Base-by-base conservation (phyloP, 1,140 invertebrate species). In the Bombyx mandarina region DNA sequence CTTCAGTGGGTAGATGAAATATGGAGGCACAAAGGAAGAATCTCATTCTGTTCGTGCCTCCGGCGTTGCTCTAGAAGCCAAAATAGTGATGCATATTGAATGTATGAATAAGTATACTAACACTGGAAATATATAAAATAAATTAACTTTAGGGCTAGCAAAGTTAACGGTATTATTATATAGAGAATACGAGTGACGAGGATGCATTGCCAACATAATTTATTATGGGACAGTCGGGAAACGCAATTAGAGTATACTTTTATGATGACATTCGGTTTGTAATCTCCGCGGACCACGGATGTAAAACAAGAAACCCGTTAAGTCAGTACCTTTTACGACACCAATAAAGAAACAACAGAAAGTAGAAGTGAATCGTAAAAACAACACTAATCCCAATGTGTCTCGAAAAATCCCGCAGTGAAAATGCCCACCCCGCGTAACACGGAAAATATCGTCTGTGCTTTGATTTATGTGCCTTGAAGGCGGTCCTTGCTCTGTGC, bases 391-490 rank as follows among this genome's bases (percentile, higher is more conserved):
- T 80, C 77, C 74, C 56, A 69, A 77, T 72, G 73, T 77, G 79
- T 80, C 75, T 70, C 77, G 68, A 80, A 81, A 82, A 84, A 82
- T 76, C 73, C 70, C 67, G 61, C 53, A 66, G 67, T 62, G 72
- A 80, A 78, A 79, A 75, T 77, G 75, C 70, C 69, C 67, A 69
- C 65, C 66, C 69, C 57, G 63, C 71, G 71, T 66, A 77, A 65
- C 73, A 62, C 75, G 61, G 75, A 82, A 79, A 86, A 84, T 84
- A 86, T 86, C 75, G 73, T 71, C 70, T 74, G 70, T 78, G 72
- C 76, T 81, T 76, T 86, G 82, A 86, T 86, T 86, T 86, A 86
- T 84, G 77, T 71, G 63, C 73, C 77, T 79, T 82, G 82, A 83
- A 86, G 75, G 68, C 78, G 75, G 71, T 73, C 78, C 79, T 82